Evolutionary conservation across 2,888 invertebrate genomes (phyloP).

Genomic region (Elegia similella): DNA sequence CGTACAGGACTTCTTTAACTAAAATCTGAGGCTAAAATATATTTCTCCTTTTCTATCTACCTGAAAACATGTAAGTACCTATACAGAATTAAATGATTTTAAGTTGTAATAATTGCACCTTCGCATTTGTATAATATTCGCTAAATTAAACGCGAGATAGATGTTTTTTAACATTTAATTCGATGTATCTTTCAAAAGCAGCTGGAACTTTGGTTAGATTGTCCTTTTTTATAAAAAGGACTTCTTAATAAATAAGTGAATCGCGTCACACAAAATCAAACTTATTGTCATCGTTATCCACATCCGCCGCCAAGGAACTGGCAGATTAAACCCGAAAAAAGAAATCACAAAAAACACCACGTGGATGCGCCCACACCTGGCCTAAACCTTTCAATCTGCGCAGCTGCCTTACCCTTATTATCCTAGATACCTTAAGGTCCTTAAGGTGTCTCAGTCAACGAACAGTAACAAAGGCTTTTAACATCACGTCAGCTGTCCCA

Average conservation of each 20-base stretch:
- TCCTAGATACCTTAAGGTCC: conserved; percentile 60
- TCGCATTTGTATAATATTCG: too few species aligned
- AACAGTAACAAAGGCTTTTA: conserved; percentile 54
- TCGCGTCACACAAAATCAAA: neutral
- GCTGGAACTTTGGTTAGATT: too few species aligned
- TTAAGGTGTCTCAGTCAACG: conserved; percentile 39
- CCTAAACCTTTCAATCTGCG: conserved; percentile 52
- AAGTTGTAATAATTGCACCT: too few species aligned
- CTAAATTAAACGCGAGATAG: too few species aligned
- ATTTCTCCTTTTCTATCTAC: too few species aligned
- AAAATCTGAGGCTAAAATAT: too few species aligned
- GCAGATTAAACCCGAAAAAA: conserved; percentile 2
- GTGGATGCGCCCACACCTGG: conserved; percentile 65
- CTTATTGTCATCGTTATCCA: neutral
- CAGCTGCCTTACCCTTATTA: conserved; percentile 53
- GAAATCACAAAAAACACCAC: conserved; percentile 34
- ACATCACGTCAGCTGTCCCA: conserved; percentile 69
- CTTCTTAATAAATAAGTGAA: neutral
- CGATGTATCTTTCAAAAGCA: too few species aligned
- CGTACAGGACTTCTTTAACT: too few species aligned
- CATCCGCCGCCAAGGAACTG: neutral
- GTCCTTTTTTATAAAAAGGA: neutral
- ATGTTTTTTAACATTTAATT: too few species aligned
- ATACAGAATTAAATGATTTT: too few species aligned
- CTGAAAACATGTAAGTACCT: too few species aligned